phyloP scores from a whole-genome alignment of 2,797 vertebrate species.

The Rhabdophis nuchalis region DNA sequence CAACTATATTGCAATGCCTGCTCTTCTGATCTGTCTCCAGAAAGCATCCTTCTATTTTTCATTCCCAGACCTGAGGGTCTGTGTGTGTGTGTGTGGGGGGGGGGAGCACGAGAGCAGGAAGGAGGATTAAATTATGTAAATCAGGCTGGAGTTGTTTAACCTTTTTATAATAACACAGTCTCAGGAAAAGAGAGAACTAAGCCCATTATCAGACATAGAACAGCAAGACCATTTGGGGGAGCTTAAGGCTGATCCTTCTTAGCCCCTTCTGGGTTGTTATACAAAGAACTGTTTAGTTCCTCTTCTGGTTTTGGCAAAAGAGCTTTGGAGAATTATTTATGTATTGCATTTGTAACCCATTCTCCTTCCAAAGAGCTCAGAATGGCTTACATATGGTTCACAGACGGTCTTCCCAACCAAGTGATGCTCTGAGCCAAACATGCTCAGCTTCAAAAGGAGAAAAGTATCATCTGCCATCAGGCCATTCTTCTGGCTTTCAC shows the following conservation, averaged over 20 bases:
- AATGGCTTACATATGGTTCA: slow-evolving; percentile 20
- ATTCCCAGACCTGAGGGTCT: slow-evolving; percentile 28
- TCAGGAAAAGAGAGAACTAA: slow-evolving; percentile 47
- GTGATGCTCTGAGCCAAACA: background rate
- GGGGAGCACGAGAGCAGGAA: background rate
- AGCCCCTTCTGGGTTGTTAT: background rate
- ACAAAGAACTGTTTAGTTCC: slow-evolving; percentile 41
- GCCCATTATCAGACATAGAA: slow-evolving; percentile 56
- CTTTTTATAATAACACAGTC: slow-evolving; percentile 39
- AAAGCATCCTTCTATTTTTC: slow-evolving; percentile 46
- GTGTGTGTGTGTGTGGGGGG: too few relatives aligned
- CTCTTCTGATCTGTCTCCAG: slow-evolving; percentile 18
- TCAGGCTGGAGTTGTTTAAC: slow-evolving; percentile 57
- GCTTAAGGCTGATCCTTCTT: slow-evolving; percentile 31
- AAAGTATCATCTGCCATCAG: background rate
- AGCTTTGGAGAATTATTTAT: slow-evolving; percentile 23
- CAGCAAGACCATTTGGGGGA: slow-evolving; percentile 50
- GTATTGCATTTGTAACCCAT: slow-evolving; percentile 14
- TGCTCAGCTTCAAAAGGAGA: background rate
- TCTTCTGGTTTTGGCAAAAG: background rate
- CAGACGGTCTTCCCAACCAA: background rate
- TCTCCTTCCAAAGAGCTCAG: slow-evolving; percentile 8
- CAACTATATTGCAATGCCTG: slow-evolving; percentile 38
- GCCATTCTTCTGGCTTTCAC: background rate
- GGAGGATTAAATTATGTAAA: slow-evolving; percentile 62